phyloP scores from a whole-genome alignment of 2,113 vertebrate species.

The Stomatorhinus ivindoensis region DNA sequence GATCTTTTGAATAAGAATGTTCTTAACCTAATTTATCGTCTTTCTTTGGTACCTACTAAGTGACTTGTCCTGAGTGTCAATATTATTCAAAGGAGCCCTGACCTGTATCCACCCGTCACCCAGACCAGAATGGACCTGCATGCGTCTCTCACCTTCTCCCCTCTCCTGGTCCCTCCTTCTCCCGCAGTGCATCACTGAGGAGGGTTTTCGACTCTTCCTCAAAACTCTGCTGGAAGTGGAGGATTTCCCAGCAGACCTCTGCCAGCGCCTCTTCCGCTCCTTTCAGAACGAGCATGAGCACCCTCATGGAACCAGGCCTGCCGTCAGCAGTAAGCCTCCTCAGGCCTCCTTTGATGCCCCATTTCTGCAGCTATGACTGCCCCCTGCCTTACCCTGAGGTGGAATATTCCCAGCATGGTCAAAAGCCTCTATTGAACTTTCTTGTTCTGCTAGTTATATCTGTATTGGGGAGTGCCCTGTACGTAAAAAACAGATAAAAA shows the following conservation, averaged over 20 bases:
- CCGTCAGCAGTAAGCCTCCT: constrained; percentile 40
- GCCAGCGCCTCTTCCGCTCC: constrained; percentile 71
- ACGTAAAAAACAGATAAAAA: background rate
- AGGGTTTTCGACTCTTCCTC: constrained; percentile 74
- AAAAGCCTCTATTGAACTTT: background rate
- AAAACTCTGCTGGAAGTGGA: constrained; percentile 73
- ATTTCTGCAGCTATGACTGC: background rate
- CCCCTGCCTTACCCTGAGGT: background rate
- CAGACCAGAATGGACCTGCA: background rate
- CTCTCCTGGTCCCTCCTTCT: background rate
- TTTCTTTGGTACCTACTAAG: background rate
- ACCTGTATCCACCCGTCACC: background rate
- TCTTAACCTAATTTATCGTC: background rate
- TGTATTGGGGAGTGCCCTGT: background rate
- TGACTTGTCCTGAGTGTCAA: background rate
- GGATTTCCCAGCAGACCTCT: constrained; percentile 65
- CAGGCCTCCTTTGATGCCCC: background rate
- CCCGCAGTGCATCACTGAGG: constrained; percentile 67
- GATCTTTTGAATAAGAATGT: background rate
- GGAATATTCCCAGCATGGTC: background rate
- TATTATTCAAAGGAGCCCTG: background rate
- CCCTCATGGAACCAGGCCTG: constrained; percentile 31
- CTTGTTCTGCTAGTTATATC: background rate
- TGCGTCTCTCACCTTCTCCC: background rate
- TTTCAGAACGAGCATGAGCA: constrained; percentile 62